These are phyloP conservation scores for Oostethus manadensis DNA, from an alignment of 2,113 vertebrate genomes.

Conservation along the genomic window DNA sequence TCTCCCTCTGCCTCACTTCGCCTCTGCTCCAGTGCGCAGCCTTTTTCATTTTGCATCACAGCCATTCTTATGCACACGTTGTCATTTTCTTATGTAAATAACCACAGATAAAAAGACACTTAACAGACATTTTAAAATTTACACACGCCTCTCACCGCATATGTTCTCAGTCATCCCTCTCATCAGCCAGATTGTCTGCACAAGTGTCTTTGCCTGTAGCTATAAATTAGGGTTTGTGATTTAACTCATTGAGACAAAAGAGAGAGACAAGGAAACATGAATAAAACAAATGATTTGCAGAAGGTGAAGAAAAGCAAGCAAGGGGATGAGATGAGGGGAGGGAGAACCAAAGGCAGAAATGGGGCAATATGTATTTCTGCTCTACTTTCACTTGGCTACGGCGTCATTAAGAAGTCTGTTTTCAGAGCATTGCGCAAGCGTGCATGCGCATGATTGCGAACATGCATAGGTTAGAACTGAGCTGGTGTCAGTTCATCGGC, in stretches of 20 bases:
- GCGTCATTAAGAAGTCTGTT: conserved; percentile 79
- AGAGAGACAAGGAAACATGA: conserved; percentile 65
- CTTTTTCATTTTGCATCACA: conserved; percentile 58
- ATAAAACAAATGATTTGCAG: conserved; percentile 67
- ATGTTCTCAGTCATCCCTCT: conserved; percentile 63
- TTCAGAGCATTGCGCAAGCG: conserved; percentile 54
- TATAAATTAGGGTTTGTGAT: conserved; percentile 68
- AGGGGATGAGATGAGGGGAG: conserved; percentile 46
- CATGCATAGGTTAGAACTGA: conserved; percentile 1
- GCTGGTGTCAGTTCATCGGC: conserved; percentile 9
- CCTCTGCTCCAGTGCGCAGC: conserved; percentile 38
- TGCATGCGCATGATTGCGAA: conserved; percentile 16
- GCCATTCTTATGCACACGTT: conserved; percentile 63
- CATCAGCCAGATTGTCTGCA: conserved; percentile 62
- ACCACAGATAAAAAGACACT: conserved; percentile 63
- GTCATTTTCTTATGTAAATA: conserved; percentile 71
- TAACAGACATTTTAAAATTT: conserved; percentile 64
- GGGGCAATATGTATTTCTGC: conserved; percentile 73
- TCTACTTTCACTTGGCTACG: conserved; percentile 69
- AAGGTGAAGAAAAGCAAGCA: conserved; percentile 40
- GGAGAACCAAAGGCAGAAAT: conserved; percentile 64
- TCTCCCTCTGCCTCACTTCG: conserved; percentile 19
- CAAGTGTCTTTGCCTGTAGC: conserved; percentile 66
- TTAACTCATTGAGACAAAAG: conserved; percentile 69
- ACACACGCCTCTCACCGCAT: conserved; percentile 44